These are phyloP conservation scores for Arrhamphus sclerolepis DNA, from an alignment of 2,797 vertebrate species.

Conservation along the genomic window DNA sequence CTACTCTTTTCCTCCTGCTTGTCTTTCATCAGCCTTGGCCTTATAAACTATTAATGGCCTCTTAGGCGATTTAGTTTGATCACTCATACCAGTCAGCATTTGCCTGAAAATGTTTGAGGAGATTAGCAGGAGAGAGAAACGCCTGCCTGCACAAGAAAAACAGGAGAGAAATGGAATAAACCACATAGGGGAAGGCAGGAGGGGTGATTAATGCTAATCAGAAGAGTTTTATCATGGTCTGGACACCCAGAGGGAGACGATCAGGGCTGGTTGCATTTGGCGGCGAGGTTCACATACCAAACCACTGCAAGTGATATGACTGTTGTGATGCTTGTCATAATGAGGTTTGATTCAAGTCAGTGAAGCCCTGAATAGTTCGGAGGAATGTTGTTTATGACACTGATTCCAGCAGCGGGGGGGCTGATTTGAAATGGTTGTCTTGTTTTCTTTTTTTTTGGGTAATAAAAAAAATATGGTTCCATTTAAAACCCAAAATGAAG, in stretches of 20 bases:
- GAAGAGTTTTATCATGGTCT: constrained; percentile 50
- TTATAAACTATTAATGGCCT: constrained; percentile 77
- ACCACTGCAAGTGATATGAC: constrained; percentile 24
- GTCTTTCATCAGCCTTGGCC: constrained; percentile 67
- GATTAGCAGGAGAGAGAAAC: constrained; percentile 56
- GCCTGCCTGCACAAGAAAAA: constrained; percentile 36
- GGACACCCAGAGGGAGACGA: constrained; percentile 20
- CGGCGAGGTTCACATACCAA: constrained; percentile 19
- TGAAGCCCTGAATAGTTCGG: constrained; percentile 4
- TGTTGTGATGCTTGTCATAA: constrained; percentile 25
- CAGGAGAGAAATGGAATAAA: constrained; percentile 38
- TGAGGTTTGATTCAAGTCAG: constrained; percentile 35
- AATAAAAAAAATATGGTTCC: neutral
- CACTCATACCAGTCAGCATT: constrained; percentile 61
- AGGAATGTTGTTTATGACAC: constrained; percentile 21
- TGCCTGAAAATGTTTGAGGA: constrained; percentile 64
- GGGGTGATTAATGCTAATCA: constrained; percentile 55
- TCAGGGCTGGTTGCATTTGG: constrained; percentile 24
- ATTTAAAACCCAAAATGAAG: neutral
- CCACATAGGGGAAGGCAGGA: constrained; percentile 7
- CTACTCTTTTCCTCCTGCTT: constrained; percentile 56
- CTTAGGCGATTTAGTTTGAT: constrained; percentile 74
- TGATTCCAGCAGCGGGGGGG: neutral
- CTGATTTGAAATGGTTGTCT: no score
- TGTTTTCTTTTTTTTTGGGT: no score